phyloP scores from a whole-genome alignment of 2,888 invertebrate genomes.

The Thysanoteuthis rhombus region DNA sequence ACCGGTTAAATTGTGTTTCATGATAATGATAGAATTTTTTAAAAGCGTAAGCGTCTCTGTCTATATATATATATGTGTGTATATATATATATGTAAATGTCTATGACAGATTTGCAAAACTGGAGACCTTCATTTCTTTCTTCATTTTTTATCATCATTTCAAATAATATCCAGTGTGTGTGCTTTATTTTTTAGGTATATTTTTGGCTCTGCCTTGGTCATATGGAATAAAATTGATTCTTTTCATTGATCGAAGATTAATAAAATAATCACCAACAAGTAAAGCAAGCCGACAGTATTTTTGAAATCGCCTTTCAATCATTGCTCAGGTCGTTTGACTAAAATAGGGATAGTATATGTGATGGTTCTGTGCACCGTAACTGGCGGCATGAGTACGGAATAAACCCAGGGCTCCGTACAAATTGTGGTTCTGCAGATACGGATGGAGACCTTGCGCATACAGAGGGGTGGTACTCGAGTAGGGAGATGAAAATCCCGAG shows the following conservation, averaged over 20 bases:
- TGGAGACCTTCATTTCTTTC: neutral
- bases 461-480: slow-evolving; percentile 51
- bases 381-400: slow-evolving; percentile 52
- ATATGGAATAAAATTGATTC: neutral
- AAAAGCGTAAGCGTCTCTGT: too few relatives aligned
- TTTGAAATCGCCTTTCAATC: neutral
- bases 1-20: neutral
- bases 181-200: neutral
- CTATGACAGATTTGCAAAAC: neutral
- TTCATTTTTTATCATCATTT: neutral
- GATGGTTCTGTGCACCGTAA: slow-evolving; percentile 54
- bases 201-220: neutral
- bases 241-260: neutral
- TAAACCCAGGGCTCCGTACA: slow-evolving; percentile 56
- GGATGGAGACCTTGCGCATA: slow-evolving; percentile 61
- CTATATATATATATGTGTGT: neutral
- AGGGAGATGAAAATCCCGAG: slow-evolving; percentile 53
- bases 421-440: slow-evolving; percentile 53
- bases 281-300: neutral
- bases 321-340: slow-evolving; percentile 41
- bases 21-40: neutral
- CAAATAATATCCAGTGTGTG: neutral
- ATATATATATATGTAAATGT: neutral
- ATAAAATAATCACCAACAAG: neutral
- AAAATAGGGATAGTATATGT: slow-evolving; percentile 53